Conservation (phyloP, 2,888 invertebrate species). For the Sminthurinus aureus region DNA sequence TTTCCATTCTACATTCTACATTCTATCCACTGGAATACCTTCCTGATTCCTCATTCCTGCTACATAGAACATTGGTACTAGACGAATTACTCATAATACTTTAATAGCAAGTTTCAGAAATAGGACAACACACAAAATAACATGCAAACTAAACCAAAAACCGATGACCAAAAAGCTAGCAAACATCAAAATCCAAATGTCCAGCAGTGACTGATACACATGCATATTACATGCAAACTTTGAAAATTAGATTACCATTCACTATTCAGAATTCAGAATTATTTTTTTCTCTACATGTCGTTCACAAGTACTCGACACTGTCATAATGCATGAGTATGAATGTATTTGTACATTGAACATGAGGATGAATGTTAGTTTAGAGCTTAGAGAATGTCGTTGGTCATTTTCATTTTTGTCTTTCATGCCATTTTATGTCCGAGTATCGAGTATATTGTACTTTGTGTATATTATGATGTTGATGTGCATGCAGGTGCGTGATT, state of each 20-base stretch:
- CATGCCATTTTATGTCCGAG: not conserved
- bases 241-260: no score
- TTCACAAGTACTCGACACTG: not conserved
- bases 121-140: not conserved
- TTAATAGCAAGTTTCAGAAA: not conserved
- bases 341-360: not conserved
- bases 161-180: not conserved
- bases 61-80: not conserved
- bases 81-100: not conserved
- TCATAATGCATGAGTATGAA: not conserved
- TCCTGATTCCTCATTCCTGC: no score
- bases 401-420: conserved; percentile 13
- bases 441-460: not conserved
- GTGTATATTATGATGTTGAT: not conserved
- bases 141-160: not conserved
- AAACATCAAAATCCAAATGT: no score
- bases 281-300: not conserved
- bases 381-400: not conserved
- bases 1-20: no score
- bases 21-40: no score
- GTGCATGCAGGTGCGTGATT: conserved; percentile 35
- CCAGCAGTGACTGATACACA: no score
- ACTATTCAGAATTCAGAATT: no score
- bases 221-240: no score
- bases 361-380: not conserved